These are phyloP conservation scores for Phenganax marumi DNA, from an alignment of 92 coral and sea anemone species.

Conservation along the genomic window DNA sequence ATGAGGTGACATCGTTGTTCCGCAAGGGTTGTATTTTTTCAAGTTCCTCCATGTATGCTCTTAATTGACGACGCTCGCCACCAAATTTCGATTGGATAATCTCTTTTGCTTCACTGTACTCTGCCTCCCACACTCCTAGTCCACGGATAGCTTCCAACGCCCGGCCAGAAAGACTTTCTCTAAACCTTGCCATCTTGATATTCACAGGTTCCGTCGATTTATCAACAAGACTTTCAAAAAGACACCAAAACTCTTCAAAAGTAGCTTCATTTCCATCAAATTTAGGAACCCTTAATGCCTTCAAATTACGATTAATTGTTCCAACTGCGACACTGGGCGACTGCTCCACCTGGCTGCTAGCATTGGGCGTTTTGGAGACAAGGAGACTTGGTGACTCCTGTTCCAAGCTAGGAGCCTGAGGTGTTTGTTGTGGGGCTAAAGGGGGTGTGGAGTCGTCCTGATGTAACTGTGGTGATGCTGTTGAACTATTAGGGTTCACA, in stretches of 20 bases:
- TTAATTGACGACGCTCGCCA: conserved; percentile 11
- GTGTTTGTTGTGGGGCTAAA: neutral
- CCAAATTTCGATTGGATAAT: conserved; percentile 22
- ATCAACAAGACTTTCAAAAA: conserved; percentile 26
- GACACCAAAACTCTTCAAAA: conserved; percentile 20
- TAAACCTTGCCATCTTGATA: conserved; percentile 19
- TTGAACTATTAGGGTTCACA: neutral
- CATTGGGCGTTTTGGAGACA: neutral
- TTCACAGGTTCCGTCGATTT: conserved; percentile 16
- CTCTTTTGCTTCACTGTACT: conserved; percentile 9
- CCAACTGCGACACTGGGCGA: neutral
- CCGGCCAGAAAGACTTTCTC: conserved; percentile 15
- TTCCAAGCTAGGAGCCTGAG: neutral
- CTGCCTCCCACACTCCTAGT: conserved; percentile 18
- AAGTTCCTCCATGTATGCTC: conserved; percentile 18
- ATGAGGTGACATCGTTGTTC: neutral
- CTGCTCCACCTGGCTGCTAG: neutral
- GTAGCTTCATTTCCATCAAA: conserved; percentile 15
- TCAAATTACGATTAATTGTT: neutral
- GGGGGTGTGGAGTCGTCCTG: neutral
- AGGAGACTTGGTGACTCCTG: neutral
- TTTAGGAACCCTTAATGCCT: conserved; percentile 18
- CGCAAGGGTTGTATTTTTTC: conserved; percentile 8
- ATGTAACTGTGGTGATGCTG: neutral
- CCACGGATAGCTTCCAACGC: conserved; percentile 25